These are phyloP conservation scores for Condylura cristata DNA, from an alignment of 2,113 vertebrate genomes.

Conservation along the genomic window DNA sequence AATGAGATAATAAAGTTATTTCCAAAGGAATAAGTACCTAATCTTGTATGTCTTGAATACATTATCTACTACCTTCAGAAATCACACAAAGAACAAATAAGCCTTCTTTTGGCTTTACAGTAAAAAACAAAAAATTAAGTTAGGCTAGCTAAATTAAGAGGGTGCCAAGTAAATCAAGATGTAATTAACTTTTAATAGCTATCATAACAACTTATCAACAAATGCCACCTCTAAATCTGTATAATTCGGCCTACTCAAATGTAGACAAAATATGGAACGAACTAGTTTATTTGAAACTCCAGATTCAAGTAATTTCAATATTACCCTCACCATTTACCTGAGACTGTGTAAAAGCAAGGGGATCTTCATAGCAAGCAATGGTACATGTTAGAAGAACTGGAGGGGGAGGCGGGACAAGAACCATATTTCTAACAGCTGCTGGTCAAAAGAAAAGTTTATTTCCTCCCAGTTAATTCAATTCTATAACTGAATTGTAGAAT, in stretches of 20 bases:
- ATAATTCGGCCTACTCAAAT: neutral
- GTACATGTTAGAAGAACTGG: neutral
- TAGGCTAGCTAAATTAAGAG: neutral
- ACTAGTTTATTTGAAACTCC: neutral
- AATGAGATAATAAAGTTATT: constrained; percentile 16
- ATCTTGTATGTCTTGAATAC: neutral
- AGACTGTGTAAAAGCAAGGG: neutral
- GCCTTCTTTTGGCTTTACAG: constrained; percentile 13
- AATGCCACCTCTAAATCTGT: constrained; percentile 24
- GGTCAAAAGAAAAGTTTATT: neutral
- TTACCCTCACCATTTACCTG: constrained; percentile 16
- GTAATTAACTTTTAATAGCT: neutral
- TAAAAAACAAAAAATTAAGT: constrained; percentile 1
- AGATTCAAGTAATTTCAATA: neutral
- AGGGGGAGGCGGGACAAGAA: neutral
- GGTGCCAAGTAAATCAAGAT: neutral
- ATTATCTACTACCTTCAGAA: constrained; percentile 28
- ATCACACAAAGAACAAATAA: constrained; percentile 13
- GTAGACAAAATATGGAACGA: neutral
- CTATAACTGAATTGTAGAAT: no score
- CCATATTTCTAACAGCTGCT: neutral
- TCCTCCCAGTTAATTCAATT: neutral
- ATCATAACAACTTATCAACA: neutral
- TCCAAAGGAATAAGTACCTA: constrained; percentile 26
- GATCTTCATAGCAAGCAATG: neutral